These are phyloP conservation scores for Apamea crenata DNA, from an alignment of 2,888 invertebrate species.

Conservation along the genomic window DNA sequence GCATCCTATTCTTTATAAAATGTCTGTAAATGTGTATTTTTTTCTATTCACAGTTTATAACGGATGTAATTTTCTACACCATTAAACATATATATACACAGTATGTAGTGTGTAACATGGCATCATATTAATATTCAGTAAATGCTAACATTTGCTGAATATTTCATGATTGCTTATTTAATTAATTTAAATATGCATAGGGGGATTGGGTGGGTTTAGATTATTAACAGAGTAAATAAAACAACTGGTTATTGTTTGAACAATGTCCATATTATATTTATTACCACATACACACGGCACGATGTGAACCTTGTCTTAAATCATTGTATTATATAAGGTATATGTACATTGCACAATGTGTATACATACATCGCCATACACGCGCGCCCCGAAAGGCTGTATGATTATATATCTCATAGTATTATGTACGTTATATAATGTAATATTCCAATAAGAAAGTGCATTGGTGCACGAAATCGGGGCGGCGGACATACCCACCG, in stretches of 20 bases:
- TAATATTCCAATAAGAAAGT: constrained; percentile 91
- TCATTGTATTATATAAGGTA: constrained; percentile 93
- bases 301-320: constrained; percentile 97
- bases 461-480: constrained; percentile 91
- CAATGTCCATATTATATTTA: constrained; percentile 97
- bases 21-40: too few species aligned
- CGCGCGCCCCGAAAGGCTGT: constrained; percentile 91
- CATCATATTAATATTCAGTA: constrained; percentile 27
- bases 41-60: neutral
- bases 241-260: constrained; percentile 93
- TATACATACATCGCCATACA: constrained; percentile 93
- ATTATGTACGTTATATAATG: constrained; percentile 91
- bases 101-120: constrained; percentile 4
- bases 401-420: constrained; percentile 91
- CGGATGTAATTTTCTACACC: neutral
- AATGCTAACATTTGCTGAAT: constrained; percentile 43
- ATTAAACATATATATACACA: too few species aligned
- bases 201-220: constrained; percentile 50
- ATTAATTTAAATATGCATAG: constrained; percentile 52
- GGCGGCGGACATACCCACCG: constrained; percentile 89
- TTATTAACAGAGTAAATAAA: constrained; percentile 79
- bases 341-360: constrained; percentile 94
- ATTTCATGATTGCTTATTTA: constrained; percentile 38
- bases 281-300: constrained; percentile 97
- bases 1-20: neutral